These are phyloP conservation scores for Loriculus beryllinus DNA, from an alignment of 2,797 vertebrate species.

Conservation along the genomic window DNA sequence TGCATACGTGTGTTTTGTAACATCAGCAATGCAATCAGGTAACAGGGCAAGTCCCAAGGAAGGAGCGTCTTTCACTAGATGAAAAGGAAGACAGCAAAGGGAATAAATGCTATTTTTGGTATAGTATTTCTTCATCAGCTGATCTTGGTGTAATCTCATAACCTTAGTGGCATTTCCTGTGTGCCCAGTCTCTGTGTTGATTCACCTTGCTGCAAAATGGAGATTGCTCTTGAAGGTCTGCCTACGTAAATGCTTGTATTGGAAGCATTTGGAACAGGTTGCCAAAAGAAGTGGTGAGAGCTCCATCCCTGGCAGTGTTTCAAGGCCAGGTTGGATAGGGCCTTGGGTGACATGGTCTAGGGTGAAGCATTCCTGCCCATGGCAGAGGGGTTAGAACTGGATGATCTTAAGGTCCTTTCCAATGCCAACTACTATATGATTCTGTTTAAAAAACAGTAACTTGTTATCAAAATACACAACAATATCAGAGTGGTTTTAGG, in stretches of 20 bases:
- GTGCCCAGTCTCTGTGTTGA: not conserved
- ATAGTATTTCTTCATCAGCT: not conserved
- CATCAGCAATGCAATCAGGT: not conserved
- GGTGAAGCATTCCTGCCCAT: not conserved
- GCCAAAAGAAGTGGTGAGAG: not conserved
- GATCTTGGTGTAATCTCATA: not conserved
- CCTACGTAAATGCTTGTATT: not conserved
- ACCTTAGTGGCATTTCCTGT: not conserved
- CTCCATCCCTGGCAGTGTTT: not conserved
- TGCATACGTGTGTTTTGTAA: not conserved
- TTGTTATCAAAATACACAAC: not conserved
- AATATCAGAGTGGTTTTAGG: not conserved
- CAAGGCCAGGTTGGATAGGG: not conserved
- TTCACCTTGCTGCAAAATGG: not conserved
- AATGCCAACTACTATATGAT: not conserved
- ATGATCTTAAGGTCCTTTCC: not conserved
- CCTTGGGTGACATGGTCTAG: not conserved
- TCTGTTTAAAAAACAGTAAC: not conserved
- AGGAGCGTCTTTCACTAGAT: accelerated
- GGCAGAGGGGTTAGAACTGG: not conserved
- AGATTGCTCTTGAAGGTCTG: not conserved
- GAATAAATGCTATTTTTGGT: not conserved
- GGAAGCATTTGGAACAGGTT: not conserved
- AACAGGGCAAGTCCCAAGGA: not conserved
- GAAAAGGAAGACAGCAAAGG: not conserved